Conservation (phyloP, 1,140 invertebrate species). For the Nephila pilipes region DNA sequence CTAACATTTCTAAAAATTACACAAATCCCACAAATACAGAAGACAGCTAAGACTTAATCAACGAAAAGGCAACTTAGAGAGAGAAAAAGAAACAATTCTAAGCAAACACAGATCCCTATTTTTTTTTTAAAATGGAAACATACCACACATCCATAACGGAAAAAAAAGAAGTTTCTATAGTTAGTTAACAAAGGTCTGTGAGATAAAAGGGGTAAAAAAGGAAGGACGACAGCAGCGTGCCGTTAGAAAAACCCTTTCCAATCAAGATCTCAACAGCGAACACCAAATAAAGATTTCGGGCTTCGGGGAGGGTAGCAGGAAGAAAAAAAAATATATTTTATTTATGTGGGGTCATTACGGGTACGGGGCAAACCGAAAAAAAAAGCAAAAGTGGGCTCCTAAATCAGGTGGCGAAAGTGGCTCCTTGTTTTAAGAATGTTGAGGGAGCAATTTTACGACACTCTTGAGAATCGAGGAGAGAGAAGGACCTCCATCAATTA, state of each 20-base stretch:
- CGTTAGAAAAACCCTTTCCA: conserved; percentile 50
- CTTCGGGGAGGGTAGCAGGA: background rate
- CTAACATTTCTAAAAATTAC: background rate
- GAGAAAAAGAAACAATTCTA: background rate
- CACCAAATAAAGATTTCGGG: conserved; percentile 58
- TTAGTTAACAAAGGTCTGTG: conserved; percentile 9
- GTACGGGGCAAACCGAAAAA: conserved; percentile 5
- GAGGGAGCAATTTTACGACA: conserved; percentile 39
- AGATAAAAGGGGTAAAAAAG: background rate
- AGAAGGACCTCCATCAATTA: conserved; percentile 59
- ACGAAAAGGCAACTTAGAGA: background rate
- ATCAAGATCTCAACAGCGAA: conserved; percentile 62
- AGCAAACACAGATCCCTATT: conserved; percentile 27
- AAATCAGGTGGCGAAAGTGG: conserved; percentile 60
- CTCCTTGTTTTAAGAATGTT: conserved; percentile 33
- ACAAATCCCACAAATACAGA: background rate
- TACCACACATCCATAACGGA: background rate
- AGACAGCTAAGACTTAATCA: conserved; percentile 20
- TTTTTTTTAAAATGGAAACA: background rate
- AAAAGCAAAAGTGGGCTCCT: conserved; percentile 61
- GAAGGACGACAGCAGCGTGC: background rate
- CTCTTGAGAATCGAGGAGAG: conserved; percentile 32
- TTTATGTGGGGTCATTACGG: conserved; percentile 69
- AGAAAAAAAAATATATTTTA: conserved; percentile 44
- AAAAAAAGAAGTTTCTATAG: background rate